A percentile compares a stretch with the other conserved stretches of the same genome.
These are phyloP conservation scores for Asbolus verrucosus DNA, from an alignment of 1,140 invertebrate species.

Conservation along the genomic window DNA sequence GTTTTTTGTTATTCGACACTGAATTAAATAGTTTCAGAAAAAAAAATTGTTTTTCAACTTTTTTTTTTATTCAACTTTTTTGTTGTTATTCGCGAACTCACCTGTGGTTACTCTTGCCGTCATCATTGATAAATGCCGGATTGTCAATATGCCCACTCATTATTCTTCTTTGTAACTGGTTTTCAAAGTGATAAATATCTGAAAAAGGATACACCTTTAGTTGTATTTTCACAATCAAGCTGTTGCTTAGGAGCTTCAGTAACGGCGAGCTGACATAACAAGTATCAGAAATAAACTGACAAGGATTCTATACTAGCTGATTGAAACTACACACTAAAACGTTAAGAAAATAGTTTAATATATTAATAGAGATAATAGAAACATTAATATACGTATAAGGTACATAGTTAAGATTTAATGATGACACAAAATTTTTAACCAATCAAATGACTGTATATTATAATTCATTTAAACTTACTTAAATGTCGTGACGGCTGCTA, in stretches of 20 bases:
- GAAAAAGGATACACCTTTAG: conserved; percentile 2
- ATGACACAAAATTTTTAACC: background rate
- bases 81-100: background rate
- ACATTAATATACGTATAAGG: background rate
- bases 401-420: conserved; percentile 1
- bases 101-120: conserved; percentile 31
- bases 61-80: too few species aligned
- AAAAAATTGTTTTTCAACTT: too few species aligned
- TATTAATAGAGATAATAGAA: conserved; percentile 5
- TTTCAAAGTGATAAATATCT: background rate
- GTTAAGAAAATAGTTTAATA: conserved; percentile 23
- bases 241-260: background rate
- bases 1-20: too few species aligned
- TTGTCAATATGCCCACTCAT: conserved; percentile 33
- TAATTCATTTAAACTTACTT: too few species aligned
- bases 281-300: conserved; percentile 21
- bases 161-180: background rate
- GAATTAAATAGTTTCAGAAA: too few species aligned
- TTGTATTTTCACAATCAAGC: background rate
- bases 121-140: conserved; percentile 29
- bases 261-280: conserved; percentile 11
- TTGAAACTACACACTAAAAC: conserved; percentile 17
- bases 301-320: conserved; percentile 9
- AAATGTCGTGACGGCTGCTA: too few species aligned
- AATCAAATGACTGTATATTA: background rate